Conservation (phyloP, 2,113 vertebrate genomes). For the Caranx melampygus region DNA sequence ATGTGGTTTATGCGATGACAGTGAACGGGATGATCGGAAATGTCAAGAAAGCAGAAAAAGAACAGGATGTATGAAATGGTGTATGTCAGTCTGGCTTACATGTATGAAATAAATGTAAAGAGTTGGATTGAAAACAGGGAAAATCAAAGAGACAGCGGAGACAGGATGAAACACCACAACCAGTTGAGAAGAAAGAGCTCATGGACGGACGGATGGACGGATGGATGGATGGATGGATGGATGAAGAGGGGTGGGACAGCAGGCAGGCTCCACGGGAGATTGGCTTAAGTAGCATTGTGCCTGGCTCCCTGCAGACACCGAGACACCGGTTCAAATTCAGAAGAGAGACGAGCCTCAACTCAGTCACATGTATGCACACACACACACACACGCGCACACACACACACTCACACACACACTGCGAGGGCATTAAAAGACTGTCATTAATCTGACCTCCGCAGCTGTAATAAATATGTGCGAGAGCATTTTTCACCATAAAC, state of each 20-base stretch:
- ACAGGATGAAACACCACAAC: background rate
- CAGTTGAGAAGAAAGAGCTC: conserved; percentile 25
- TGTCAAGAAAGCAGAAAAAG: conserved; percentile 23
- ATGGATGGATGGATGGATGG: conserved; percentile 20
- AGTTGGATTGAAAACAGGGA: background rate
- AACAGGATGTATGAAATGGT: background rate
- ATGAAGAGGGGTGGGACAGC: conserved; percentile 60
- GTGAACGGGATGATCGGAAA: conserved; percentile 46
- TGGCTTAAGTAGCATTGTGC: conserved; percentile 72
- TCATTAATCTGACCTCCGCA: conserved; percentile 40
- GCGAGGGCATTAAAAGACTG: conserved; percentile 16
- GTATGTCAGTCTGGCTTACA: background rate
- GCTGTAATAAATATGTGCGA: conserved; percentile 29
- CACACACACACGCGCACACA: background rate
- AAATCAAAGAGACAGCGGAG: background rate
- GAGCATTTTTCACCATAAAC: conserved; percentile 30
- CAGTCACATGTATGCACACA: conserved; percentile 8
- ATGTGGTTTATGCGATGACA: conserved; percentile 40
- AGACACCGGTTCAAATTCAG: conserved; percentile 68
- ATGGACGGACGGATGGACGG: conserved; percentile 42
- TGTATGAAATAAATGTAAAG: conserved; percentile 16
- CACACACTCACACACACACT: background rate
- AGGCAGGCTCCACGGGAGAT: conserved; percentile 67
- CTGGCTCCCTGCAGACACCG: conserved; percentile 53
- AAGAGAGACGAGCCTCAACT: conserved; percentile 40